Conservation (phyloP, 1,140 invertebrate genomes). For the Bombus huntii region DNA sequence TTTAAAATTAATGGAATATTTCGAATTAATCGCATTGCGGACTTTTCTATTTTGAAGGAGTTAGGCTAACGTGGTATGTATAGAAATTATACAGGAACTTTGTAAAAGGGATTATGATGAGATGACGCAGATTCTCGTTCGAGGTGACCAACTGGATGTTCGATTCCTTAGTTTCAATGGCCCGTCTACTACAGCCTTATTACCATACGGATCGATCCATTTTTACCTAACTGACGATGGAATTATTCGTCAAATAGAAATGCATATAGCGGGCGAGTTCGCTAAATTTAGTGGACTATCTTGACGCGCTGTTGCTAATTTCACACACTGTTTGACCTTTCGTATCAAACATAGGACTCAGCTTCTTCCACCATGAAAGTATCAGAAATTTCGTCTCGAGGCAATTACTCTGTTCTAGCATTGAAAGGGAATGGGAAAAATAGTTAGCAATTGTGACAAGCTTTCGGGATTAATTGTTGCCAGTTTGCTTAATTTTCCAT, state of each 20-base stretch:
- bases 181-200: not conserved
- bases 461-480: no score
- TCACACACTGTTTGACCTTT: not conserved
- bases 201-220: not conserved
- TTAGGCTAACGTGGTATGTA: not conserved
- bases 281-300: not conserved
- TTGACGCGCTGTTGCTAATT: not conserved
- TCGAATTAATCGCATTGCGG: not conserved
- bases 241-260: constrained; percentile 1
- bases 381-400: not conserved
- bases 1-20: no score
- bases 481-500: not conserved
- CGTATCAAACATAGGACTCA: not conserved
- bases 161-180: not conserved
- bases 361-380: not conserved
- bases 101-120: no score
- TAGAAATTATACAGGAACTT: no score
- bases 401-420: not conserved
- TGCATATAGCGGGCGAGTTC: not conserved
- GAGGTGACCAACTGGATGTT: not conserved
- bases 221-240: not conserved
- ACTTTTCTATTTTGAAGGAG: not conserved
- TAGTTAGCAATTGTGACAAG: not conserved
- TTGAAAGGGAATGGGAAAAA: not conserved
- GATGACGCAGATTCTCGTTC: not conserved